Percentiles rank a stretch among this genome's conserved stretches.
These are phyloP conservation scores for Bombus picipes DNA, from an alignment of 1,140 invertebrate species.

Conservation along the genomic window DNA sequence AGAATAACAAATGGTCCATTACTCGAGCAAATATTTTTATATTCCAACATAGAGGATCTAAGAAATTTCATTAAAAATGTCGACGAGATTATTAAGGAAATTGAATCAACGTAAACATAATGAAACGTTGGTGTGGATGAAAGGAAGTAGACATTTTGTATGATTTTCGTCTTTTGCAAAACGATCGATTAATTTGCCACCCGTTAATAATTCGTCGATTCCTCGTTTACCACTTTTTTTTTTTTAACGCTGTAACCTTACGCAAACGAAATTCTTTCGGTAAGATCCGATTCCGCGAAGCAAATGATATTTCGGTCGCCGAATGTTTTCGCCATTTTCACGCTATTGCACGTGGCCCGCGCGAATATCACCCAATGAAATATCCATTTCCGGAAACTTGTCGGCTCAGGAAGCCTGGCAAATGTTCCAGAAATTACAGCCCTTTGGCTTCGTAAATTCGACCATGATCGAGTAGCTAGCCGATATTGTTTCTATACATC, in stretches of 20 bases:
- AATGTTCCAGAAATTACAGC: background rate
- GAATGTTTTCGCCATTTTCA: conserved; percentile 28
- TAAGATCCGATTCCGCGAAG: background rate
- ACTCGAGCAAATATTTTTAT: background rate
- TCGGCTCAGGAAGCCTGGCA: background rate
- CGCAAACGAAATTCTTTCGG: background rate
- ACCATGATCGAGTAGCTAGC: background rate
- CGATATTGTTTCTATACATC: background rate
- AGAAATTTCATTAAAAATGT: background rate
- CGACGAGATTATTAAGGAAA: background rate
- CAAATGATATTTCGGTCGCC: background rate
- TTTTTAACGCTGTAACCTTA: background rate
- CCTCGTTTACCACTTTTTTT: background rate
- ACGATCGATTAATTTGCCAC: background rate
- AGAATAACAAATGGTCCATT: background rate
- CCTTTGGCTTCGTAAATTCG: background rate
- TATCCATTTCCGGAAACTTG: conserved; percentile 1
- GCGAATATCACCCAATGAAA: conserved; percentile 34
- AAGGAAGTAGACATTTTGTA: no score
- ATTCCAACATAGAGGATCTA: background rate
- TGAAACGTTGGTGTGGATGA: background rate
- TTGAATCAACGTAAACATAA: background rate
- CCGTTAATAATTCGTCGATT: no score
- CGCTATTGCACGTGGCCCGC: conserved; percentile 2
- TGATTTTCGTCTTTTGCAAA: no score